Percentiles rank a stretch among this genome's conserved stretches.
phyloP scores from a whole-genome alignment of 2,797 vertebrate genomes.

The Odontamblyopus lacepedii region DNA sequence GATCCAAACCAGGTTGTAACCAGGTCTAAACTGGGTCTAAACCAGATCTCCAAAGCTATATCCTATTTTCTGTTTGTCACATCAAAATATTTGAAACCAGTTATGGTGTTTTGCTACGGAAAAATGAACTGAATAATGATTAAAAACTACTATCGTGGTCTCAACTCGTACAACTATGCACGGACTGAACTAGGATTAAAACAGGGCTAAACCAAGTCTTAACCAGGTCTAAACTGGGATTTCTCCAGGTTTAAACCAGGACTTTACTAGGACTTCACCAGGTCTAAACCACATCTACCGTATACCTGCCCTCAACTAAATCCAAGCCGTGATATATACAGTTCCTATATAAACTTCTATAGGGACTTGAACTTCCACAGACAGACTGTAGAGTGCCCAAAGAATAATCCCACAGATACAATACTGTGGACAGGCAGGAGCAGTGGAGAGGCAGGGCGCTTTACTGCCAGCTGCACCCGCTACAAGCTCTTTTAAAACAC shows the following conservation, averaged over 20 bases:
- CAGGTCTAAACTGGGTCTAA: no score
- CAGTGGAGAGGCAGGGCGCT: constrained; percentile 1
- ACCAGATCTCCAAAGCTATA: background rate
- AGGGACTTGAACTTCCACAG: background rate
- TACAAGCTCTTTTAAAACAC: constrained; percentile 45
- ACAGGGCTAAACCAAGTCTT: background rate
- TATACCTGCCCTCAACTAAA: background rate
- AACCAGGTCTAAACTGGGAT: background rate
- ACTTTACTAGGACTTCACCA: background rate
- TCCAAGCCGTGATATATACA: background rate
- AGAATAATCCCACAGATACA: background rate
- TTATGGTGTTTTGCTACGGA: background rate
- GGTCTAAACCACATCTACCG: background rate
- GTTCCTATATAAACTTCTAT: background rate
- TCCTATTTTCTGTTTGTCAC: no score
- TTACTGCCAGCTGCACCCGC: constrained; percentile 55
- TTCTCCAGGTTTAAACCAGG: background rate
- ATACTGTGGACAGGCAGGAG: background rate
- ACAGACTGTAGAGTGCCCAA: background rate
- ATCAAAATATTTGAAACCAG: background rate
- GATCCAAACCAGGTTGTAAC: no score
- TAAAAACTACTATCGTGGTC: background rate
- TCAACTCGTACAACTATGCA: background rate
- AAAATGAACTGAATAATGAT: background rate
- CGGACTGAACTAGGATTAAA: background rate